A percentile compares a stretch with the other conserved stretches of the same genome.
These are phyloP conservation scores for Osmerus eperlanus DNA, from an alignment of 2,113 vertebrate genomes.

Conservation along the genomic window DNA sequence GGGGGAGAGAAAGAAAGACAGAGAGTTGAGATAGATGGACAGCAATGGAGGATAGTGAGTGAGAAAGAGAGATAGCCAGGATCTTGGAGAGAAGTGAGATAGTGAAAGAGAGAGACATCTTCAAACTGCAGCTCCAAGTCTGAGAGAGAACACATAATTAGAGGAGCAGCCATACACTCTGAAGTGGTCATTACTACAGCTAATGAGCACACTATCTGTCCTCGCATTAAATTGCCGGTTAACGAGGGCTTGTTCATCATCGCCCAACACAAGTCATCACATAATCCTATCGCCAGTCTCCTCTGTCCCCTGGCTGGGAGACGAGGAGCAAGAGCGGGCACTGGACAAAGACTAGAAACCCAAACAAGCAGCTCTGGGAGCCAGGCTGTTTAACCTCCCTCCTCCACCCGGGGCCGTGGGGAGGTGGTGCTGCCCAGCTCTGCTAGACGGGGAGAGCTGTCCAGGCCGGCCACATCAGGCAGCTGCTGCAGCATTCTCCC, in stretches of 20 bases:
- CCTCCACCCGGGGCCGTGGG: too few relatives aligned
- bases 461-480: too few relatives aligned
- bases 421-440: too few relatives aligned
- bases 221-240: constrained; percentile 68
- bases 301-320: constrained; percentile 50
- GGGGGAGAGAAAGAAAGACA: constrained; percentile 10
- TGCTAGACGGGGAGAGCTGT: too few relatives aligned
- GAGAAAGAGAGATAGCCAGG: constrained; percentile 32
- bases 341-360: constrained; percentile 40
- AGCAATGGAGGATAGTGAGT: constrained; percentile 24
- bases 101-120: constrained; percentile 28
- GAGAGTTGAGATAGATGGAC: constrained; percentile 12
- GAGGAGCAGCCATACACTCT: constrained; percentile 55
- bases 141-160: constrained; percentile 65
- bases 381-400: background rate
- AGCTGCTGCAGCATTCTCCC: too few relatives aligned
- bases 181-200: constrained; percentile 73
- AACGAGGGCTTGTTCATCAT: constrained; percentile 80
- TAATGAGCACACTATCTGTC: constrained; percentile 75
- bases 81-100: constrained; percentile 45
- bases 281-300: constrained; percentile 70
- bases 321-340: constrained; percentile 39
- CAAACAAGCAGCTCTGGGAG: constrained; percentile 41
- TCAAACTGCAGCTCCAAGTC: constrained; percentile 36
- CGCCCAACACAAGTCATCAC: constrained; percentile 62